These are phyloP conservation scores for Drosophila paramelanica DNA, from an alignment of 2,888 invertebrate genomes.

Conservation along the genomic window DNA sequence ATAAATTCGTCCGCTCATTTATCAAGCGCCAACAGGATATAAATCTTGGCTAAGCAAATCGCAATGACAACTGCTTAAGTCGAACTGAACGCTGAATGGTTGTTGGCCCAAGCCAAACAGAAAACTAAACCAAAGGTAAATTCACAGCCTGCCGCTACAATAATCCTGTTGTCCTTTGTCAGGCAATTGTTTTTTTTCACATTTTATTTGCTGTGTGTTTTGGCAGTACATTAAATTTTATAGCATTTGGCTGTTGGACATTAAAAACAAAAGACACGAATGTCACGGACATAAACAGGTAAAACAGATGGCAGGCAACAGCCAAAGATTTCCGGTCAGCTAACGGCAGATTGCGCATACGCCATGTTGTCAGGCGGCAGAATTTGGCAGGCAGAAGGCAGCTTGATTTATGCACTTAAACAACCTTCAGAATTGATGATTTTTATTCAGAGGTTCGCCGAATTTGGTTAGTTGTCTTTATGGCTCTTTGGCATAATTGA, in stretches of 20 bases:
- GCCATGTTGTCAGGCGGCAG: slow-evolving; percentile 17
- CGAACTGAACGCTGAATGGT: slow-evolving; percentile 21
- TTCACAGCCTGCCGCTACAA: slow-evolving; percentile 34
- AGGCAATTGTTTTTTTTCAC: slow-evolving; percentile 50
- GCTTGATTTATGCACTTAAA: slow-evolving; percentile 67
- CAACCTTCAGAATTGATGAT: slow-evolving; percentile 69
- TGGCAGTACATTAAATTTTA: slow-evolving; percentile 69
- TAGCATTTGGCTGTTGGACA: slow-evolving; percentile 67
- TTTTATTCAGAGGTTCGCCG: slow-evolving; percentile 46
- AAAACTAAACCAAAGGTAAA: slow-evolving; percentile 36
- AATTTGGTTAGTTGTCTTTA: slow-evolving; percentile 43
- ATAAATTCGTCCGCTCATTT: slow-evolving; percentile 70
- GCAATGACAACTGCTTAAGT: slow-evolving; percentile 67
- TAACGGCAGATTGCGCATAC: slow-evolving; percentile 45
- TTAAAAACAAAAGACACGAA: slow-evolving; percentile 74
- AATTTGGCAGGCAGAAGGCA: slow-evolving; percentile 6
- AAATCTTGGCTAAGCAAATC: slow-evolving; percentile 72
- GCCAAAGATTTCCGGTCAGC: slow-evolving; percentile 41
- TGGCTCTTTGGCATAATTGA: slow-evolving; percentile 37
- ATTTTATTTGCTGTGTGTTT: slow-evolving; percentile 13
- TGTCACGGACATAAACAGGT: slow-evolving; percentile 34
- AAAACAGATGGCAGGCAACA: slow-evolving; percentile 24
- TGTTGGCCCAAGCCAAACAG: background rate
- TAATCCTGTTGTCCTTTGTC: slow-evolving; percentile 48
- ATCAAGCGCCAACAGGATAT: slow-evolving; percentile 67